phyloP scores from a whole-genome alignment of 2,113 vertebrate genomes.

The Melanerpes aurifrons region DNA sequence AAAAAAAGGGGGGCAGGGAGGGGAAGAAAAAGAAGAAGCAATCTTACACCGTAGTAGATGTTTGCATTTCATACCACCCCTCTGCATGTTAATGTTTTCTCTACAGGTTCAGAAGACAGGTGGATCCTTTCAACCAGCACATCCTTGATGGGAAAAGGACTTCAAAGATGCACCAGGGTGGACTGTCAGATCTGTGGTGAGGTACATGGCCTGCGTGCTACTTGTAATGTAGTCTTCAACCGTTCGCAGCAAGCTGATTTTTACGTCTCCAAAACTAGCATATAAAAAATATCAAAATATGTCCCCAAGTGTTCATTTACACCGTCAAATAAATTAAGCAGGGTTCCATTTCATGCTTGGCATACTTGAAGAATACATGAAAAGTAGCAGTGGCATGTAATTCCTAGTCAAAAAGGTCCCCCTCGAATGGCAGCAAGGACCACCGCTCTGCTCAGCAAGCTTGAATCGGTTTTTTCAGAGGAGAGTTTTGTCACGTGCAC shows the following conservation, averaged over 20 bases:
- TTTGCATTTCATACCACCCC: constrained; percentile 39
- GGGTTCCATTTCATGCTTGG: neutral
- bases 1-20: neutral
- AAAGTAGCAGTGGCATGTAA: neutral
- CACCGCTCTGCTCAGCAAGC: neutral
- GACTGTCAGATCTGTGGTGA: constrained; percentile 48
- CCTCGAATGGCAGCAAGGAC: neutral
- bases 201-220: neutral
- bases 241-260: neutral
- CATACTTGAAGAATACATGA: neutral
- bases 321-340: constrained; percentile 53
- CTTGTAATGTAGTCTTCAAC: constrained; percentile 34
- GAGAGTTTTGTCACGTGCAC: neutral
- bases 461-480: neutral
- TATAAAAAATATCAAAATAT: constrained; percentile 77
- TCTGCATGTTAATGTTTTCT: neutral
- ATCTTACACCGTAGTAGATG: constrained; percentile 60
- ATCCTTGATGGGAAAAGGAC: neutral
- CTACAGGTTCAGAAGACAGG: neutral
- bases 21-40: neutral
- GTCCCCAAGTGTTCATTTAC: constrained; percentile 51
- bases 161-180: constrained; percentile 5
- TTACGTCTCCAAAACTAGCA: constrained; percentile 63
- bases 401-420: neutral
- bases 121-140: neutral